phyloP scores from a whole-genome alignment of 53 echinoderm and acorn worm genomes.

The Arbacia lixula region DNA sequence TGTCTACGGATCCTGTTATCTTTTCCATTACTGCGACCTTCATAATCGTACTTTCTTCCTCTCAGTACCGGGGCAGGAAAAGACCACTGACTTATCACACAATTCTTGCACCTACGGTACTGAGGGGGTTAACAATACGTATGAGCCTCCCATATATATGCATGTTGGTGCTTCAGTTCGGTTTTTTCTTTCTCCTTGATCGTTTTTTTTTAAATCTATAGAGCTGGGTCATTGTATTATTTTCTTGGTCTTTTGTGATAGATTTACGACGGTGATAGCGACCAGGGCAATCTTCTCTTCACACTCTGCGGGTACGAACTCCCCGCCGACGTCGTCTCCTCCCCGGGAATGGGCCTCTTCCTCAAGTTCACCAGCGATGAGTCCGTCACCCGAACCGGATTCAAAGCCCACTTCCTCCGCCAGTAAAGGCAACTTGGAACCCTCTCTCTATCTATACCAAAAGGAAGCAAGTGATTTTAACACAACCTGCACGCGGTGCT shows the following conservation, averaged over 20 bases:
- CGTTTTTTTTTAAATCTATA: background rate
- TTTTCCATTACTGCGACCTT: no score
- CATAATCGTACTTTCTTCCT: no score
- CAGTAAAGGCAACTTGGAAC: no score
- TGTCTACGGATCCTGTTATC: no score
- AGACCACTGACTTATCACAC: background rate
- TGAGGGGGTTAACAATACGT: no score
- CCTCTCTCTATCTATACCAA: no score
- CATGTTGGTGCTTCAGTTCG: no score
- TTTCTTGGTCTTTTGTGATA: background rate
- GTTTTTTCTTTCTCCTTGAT: background rate
- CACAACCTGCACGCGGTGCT: no score
- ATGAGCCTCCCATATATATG: no score
- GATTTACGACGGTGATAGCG: background rate
- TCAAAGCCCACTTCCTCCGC: background rate
- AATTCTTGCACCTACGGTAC: background rate
- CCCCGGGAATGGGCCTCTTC: background rate
- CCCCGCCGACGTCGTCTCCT: background rate
- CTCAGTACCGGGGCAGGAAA: no score
- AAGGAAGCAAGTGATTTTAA: no score
- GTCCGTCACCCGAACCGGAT: background rate
- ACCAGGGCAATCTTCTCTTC: background rate
- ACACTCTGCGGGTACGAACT: conserved; percentile 1
- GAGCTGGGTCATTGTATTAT: no score
- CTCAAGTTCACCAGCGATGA: background rate